A percentile compares a stretch with the other conserved stretches of the same genome.
Conservation (phyloP, 2,888 invertebrate species). For the Drosophila eohydei region DNA sequence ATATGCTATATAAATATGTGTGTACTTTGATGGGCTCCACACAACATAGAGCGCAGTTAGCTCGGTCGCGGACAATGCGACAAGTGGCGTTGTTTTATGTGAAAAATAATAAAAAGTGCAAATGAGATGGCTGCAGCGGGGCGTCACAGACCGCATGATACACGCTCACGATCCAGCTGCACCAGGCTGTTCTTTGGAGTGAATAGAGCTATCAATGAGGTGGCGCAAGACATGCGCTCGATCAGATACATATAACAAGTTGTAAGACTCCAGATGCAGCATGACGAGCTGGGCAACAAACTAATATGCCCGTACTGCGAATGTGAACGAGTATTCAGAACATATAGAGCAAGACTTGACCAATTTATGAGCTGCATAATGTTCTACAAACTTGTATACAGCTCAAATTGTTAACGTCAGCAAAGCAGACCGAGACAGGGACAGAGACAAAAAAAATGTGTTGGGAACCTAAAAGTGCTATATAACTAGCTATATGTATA, state of each 20-base stretch:
- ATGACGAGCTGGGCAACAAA: no score
- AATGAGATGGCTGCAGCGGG: background rate
- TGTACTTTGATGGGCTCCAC: conserved; percentile 1
- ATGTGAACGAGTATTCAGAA: background rate
- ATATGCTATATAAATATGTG: conserved; percentile 11
- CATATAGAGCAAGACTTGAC: conserved; percentile 19
- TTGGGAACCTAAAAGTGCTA: conserved; percentile 33
- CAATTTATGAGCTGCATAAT: conserved; percentile 19
- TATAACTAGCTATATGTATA: background rate
- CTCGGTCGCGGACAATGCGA: conserved; percentile 42
- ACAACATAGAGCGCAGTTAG: conserved; percentile 20
- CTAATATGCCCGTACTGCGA: background rate
- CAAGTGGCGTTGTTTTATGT: conserved; percentile 40
- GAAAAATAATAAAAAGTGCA: conserved; percentile 25
- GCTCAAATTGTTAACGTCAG: conserved; percentile 49
- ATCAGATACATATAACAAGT: no score
- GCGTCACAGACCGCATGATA: background rate
- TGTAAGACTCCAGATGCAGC: background rate
- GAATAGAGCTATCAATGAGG: background rate
- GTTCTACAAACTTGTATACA: conserved; percentile 28
- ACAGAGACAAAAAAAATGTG: conserved; percentile 19
- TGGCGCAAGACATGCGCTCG: no score
- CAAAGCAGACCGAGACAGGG: conserved; percentile 47
- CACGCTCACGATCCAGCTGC: background rate
- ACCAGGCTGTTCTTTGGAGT: background rate